Evolutionary conservation across 2,797 vertebrate species (phyloP).

Genomic region (Euphonia xanthogaster): DNA sequence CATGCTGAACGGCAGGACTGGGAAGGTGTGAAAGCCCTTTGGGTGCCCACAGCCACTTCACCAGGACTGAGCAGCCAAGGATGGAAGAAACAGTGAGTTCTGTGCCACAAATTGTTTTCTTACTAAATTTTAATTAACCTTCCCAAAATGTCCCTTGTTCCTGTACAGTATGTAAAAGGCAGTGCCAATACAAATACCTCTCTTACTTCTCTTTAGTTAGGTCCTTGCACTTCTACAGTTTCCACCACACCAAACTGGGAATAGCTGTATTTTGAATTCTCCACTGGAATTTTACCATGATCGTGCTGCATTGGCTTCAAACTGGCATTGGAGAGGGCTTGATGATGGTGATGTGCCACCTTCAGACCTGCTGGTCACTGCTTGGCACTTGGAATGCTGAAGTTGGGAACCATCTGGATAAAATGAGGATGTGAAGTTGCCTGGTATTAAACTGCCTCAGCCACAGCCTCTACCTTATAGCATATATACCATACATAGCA

Average conservation of each 20-base stretch:
- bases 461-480: background rate
- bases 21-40: background rate
- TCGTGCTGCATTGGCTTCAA: background rate
- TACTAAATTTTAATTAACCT: background rate
- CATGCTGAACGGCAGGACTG: accelerated
- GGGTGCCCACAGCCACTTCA: background rate
- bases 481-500: background rate
- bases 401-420: background rate
- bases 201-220: background rate
- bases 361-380: accelerated
- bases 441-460: background rate
- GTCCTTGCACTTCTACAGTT: background rate
- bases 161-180: background rate
- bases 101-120: background rate
- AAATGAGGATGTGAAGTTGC: background rate
- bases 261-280: background rate
- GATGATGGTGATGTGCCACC: background rate
- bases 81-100: background rate
- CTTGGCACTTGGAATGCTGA: background rate
- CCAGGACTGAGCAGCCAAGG: background rate
- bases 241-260: background rate
- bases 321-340: background rate
- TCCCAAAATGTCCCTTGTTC: background rate
- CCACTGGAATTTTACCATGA: background rate
- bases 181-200: background rate